Evolutionary conservation across 1,140 invertebrate genomes (phyloP), one percentile per base, ranked within the genome.

Genomic region (Drosophila tropicalis): DNA sequence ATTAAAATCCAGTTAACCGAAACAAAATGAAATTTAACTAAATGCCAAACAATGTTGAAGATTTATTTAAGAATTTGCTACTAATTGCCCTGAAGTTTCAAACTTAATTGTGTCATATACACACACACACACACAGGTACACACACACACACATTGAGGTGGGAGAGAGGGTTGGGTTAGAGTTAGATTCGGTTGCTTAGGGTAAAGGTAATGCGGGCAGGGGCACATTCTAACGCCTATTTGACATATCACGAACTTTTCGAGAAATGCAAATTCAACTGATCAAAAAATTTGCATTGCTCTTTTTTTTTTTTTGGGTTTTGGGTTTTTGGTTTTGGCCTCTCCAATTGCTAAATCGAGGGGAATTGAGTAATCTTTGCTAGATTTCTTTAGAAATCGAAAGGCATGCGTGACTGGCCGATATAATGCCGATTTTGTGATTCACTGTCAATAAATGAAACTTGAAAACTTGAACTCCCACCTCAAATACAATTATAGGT

Each of bases 1-100:
- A 51, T 71, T 77, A 77, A 77, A 71, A 29, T 29, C 29, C 29
- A 29, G 29, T 29, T 29, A 29, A 29, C 29, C 25, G 19, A 22
- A 29, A 5, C 29, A 29, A 29, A 29, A 29, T 25, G 22, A 71
- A 62, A 60, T 62, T 57, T 47, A 57, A 66, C 55, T 62, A 76
- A 76, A 76, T 76, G 73, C 72, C 73, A 76, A 68, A 47, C 54
- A 29, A 32, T 41, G 64, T 41, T 32, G 41, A 60, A 34, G 70
- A 58, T 62, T 66, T 57, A 58, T 65, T 32, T 44, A 2, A 51
- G 44, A 51, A 51, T 12, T 22, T 51, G 10, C 17, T 51, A 51
- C 44, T 51, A 51, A 51, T 51, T 51, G 44, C 44, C 44, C 44
- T 51, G 9, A 51, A 22, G 44, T 51, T 17, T 51, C 44, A 19